These are phyloP conservation scores for Clupea harengus DNA, from an alignment of 2,113 vertebrate species.

Conservation along the genomic window DNA sequence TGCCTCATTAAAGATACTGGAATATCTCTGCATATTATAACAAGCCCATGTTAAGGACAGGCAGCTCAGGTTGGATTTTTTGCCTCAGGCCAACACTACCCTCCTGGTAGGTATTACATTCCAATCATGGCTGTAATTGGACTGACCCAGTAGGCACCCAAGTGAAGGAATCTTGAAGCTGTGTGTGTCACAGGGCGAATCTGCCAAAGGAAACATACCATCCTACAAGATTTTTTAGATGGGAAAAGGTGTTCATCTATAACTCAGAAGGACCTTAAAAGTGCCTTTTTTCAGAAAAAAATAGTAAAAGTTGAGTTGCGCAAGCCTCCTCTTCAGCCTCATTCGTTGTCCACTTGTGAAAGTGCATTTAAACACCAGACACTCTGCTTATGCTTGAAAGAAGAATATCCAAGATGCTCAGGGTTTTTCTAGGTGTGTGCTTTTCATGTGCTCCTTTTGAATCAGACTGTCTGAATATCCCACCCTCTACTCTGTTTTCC, in stretches of 20 bases:
- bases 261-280: neutral
- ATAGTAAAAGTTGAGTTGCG: too few species aligned
- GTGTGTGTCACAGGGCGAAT: neutral
- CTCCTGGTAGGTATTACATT: constrained; percentile 47
- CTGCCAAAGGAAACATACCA: neutral
- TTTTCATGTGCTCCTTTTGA: neutral
- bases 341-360: neutral
- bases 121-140: constrained; percentile 44
- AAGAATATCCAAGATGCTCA: neutral
- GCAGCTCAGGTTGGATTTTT: constrained; percentile 33
- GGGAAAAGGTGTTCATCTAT: neutral
- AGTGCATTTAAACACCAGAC: too few species aligned
- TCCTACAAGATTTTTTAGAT: neutral
- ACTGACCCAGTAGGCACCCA: constrained; percentile 40
- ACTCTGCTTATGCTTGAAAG: too few species aligned
- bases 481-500: neutral
- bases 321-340: neutral
- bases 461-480: neutral
- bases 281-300: neutral
- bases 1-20: constrained; percentile 33
- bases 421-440: neutral
- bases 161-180: neutral
- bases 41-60: constrained; percentile 58
- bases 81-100: constrained; percentile 44
- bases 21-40: constrained; percentile 54